A percentile compares a stretch with the other conserved stretches of the same genome.
Evolutionary conservation across 1,140 invertebrate genomes (phyloP).

Genomic region (Globodera ellingtonae): DNA sequence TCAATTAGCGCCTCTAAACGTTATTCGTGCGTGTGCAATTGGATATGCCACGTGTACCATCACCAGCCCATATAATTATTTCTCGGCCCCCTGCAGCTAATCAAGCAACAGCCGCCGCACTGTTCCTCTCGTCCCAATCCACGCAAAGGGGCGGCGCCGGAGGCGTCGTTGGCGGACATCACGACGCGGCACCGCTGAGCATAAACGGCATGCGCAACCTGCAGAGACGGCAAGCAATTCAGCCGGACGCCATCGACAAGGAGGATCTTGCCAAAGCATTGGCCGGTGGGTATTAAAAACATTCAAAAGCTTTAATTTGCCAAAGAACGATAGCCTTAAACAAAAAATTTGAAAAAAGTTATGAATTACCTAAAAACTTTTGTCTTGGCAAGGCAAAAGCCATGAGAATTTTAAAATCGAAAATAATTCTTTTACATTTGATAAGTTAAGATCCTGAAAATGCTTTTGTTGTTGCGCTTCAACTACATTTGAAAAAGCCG

Average conservation of each 20-base stretch:
- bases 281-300: not conserved
- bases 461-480: conserved; percentile 11
- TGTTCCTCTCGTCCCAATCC: not conserved
- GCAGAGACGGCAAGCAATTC: conserved; percentile 5
- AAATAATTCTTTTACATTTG: not conserved
- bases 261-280: conserved; percentile 1
- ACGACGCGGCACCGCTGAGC: not conserved
- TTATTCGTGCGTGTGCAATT: not conserved
- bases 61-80: too few relatives aligned
- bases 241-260: conserved; percentile 12
- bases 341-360: too few relatives aligned
- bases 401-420: not conserved
- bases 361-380: too few relatives aligned
- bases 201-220: not conserved
- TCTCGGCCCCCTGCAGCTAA: not conserved
- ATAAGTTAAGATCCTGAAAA: conserved; percentile 1
- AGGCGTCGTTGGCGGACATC: too few relatives aligned
- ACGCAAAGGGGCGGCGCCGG: not conserved
- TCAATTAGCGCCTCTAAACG: too few relatives aligned
- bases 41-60: not conserved
- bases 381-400: too few relatives aligned
- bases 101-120: not conserved
- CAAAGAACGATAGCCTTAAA: too few relatives aligned
- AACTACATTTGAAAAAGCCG: conserved; percentile 8
- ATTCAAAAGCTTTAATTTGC: not conserved